Evolutionary conservation across 2,113 vertebrate genomes (phyloP).

Genomic region (Vicugna pacos): DNA sequence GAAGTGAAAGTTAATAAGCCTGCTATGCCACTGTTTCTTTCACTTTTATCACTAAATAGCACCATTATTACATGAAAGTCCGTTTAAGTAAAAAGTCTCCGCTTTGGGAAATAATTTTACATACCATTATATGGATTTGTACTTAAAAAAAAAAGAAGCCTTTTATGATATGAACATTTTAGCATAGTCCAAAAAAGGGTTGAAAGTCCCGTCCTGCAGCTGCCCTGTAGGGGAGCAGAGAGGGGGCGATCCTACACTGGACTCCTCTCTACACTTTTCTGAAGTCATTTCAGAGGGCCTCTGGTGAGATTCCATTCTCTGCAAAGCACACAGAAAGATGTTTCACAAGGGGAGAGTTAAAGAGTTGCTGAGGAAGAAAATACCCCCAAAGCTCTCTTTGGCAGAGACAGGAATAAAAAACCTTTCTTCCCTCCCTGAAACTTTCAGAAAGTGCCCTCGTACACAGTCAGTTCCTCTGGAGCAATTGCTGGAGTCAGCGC

Average conservation of each 20-base stretch:
- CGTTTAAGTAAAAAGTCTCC: neutral
- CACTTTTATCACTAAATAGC: neutral
- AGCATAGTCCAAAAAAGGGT: neutral
- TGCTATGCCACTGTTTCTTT: neutral
- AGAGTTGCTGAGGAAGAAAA: slow-evolving; percentile 77
- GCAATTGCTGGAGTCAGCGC: slow-evolving; percentile 74
- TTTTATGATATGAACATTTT: neutral
- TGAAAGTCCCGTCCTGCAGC: neutral
- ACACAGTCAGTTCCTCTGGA: slow-evolving; percentile 66
- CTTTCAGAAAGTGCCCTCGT: slow-evolving; percentile 59
- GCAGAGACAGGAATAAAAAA: slow-evolving; percentile 40
- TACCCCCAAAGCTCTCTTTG: slow-evolving; percentile 64
- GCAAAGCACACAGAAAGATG: slow-evolving; percentile 60
- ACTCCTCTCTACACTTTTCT: neutral
- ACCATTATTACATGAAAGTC: neutral
- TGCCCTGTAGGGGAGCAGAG: neutral
- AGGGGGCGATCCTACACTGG: neutral
- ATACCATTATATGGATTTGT: neutral
- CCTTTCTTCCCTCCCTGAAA: slow-evolving; percentile 68
- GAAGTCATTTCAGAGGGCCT: slow-evolving; percentile 66
- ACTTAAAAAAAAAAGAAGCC: neutral
- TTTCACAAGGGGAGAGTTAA: slow-evolving; percentile 75
- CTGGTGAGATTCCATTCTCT: slow-evolving; percentile 64
- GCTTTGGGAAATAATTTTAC: neutral
- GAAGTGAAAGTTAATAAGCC: neutral